Percentiles rank a stretch among this genome's conserved stretches.
Conservation (phyloP, 1,140 invertebrate species). For the Frieseomelitta varia region DNA sequence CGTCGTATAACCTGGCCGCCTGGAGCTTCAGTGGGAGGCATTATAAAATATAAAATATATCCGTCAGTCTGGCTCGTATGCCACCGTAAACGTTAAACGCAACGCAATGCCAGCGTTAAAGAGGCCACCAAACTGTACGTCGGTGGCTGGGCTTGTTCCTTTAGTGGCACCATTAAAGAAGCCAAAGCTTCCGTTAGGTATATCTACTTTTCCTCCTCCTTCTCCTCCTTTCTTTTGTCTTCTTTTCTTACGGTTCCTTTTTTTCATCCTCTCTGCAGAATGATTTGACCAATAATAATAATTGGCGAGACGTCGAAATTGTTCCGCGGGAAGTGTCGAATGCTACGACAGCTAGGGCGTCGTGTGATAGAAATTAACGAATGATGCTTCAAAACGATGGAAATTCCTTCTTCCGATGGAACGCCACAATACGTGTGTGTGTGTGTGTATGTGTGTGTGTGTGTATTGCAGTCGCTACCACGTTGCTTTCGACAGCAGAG, state of each 20-base stretch:
- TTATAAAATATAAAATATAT: conserved; percentile 65
- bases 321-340: not conserved
- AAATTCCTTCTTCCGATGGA: not conserved
- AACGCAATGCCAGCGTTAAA: conserved; percentile 54
- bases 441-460: too few relatives aligned
- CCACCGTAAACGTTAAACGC: conserved; percentile 57
- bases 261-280: not conserved
- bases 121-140: conserved; percentile 36
- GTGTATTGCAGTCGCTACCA: not conserved
- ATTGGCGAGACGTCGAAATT: not conserved
- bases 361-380: too few relatives aligned
- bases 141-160: not conserved
- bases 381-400: too few relatives aligned
- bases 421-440: not conserved
- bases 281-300: not conserved
- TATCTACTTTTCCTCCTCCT: not conserved
- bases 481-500: not conserved
- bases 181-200: conserved; percentile 24
- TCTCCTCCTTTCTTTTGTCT: not conserved
- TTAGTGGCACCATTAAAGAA: conserved; percentile 60
- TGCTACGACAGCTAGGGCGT: not conserved
- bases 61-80: conserved; percentile 32
- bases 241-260: not conserved
- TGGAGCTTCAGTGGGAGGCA: conserved; percentile 24
- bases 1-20: conserved; percentile 29